These are phyloP conservation scores for Drosophila ogumai DNA, from an alignment of 1,140 invertebrate genomes.

Conservation along the genomic window DNA sequence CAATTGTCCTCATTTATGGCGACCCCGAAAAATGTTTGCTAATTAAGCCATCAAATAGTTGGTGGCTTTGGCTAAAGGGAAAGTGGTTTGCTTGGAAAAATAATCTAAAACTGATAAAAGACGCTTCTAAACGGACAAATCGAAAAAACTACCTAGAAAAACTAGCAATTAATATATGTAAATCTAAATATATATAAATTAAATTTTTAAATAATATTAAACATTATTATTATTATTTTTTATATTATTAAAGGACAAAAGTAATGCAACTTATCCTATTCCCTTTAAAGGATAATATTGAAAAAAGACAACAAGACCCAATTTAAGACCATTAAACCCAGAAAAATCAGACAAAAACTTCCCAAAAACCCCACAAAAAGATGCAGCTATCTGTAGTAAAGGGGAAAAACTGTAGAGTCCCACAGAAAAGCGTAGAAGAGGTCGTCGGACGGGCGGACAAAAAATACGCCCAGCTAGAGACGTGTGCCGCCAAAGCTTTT, in stretches of 20 bases:
- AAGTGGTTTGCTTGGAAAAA: not conserved
- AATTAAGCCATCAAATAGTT: conserved; percentile 70
- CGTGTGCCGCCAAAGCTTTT: conserved; percentile 56
- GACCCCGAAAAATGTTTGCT: conserved; percentile 55
- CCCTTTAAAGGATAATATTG: too few relatives aligned
- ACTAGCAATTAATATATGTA: too few relatives aligned
- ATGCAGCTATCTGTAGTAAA: not conserved
- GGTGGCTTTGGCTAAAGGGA: conserved; percentile 8
- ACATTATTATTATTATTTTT: too few relatives aligned
- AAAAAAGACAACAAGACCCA: too few relatives aligned
- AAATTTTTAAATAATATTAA: too few relatives aligned
- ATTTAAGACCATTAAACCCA: not conserved
- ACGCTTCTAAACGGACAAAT: too few relatives aligned
- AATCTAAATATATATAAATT: too few relatives aligned
- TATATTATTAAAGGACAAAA: too few relatives aligned
- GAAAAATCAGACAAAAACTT: not conserved
- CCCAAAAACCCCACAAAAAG: not conserved
- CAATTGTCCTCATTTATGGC: conserved; percentile 65
- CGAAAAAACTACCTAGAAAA: too few relatives aligned
- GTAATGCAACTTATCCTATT: too few relatives aligned
- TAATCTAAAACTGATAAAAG: not conserved
- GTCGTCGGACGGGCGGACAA: conserved; percentile 2
- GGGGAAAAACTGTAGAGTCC: not conserved
- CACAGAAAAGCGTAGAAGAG: not conserved
- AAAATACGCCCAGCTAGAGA: conserved; percentile 18